Evolutionary conservation across 2,797 vertebrate species (phyloP).

Genomic region (Coregonus sp.): DNA sequence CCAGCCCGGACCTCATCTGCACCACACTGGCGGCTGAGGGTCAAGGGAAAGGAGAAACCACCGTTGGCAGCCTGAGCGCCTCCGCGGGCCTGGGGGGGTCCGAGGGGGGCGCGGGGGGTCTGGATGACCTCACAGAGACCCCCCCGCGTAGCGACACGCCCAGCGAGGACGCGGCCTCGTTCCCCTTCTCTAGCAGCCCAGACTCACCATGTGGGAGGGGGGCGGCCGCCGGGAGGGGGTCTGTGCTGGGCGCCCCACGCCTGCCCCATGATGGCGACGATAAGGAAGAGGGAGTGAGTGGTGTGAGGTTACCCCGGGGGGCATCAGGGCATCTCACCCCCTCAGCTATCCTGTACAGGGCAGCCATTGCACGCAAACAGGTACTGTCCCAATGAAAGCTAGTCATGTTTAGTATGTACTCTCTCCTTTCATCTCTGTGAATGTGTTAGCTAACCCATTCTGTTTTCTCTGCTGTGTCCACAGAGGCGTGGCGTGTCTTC

Average conservation of each 20-base stretch:
- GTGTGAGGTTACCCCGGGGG: constrained; percentile 73
- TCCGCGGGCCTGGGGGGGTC: constrained; percentile 67
- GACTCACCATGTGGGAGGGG: constrained; percentile 82
- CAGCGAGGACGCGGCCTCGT: constrained; percentile 83
- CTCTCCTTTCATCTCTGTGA: constrained; percentile 1
- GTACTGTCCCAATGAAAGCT: constrained; percentile 53
- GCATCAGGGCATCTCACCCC: constrained; percentile 84
- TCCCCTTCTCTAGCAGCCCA: constrained; percentile 85
- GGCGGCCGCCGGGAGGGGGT: constrained; percentile 66
- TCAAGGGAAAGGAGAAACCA: constrained; percentile 66
- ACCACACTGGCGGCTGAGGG: constrained; percentile 78
- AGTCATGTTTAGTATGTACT: background rate
- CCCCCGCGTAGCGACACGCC: constrained; percentile 82
- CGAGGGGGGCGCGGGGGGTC: constrained; percentile 56
- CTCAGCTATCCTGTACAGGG: constrained; percentile 87
- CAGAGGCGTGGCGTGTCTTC: constrained; percentile 89
- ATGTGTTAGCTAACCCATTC: background rate
- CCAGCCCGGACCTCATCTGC: constrained; percentile 87
- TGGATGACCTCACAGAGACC: constrained; percentile 77
- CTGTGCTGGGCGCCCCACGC: constrained; percentile 74
- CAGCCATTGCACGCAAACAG: constrained; percentile 90
- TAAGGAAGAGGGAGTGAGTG: constrained; percentile 74
- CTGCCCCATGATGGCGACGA: constrained; percentile 74
- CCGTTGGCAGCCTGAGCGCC: constrained; percentile 69
- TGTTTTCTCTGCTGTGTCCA: constrained; percentile 29